These are phyloP conservation scores for Halcyon badia DNA, from an alignment of 2,797 vertebrate genomes.

Conservation along the genomic window DNA sequence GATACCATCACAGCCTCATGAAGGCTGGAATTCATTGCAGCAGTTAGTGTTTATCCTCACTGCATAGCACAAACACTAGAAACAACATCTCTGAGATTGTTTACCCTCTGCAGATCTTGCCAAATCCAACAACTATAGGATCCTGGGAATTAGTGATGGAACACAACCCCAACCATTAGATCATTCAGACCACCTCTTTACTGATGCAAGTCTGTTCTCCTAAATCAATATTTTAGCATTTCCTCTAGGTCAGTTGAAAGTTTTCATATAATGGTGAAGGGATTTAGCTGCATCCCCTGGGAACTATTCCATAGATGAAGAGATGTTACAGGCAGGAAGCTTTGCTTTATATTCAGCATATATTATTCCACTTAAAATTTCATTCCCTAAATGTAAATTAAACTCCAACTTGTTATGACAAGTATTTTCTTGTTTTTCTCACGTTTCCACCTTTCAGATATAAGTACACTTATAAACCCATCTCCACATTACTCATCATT, in stretches of 20 bases:
- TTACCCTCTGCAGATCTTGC: not conserved
- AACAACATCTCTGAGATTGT: not conserved
- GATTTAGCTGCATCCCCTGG: not conserved
- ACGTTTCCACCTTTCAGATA: constrained; percentile 35
- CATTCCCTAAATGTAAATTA: not conserved
- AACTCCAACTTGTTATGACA: not conserved
- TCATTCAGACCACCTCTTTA: not conserved
- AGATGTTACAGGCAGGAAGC: not conserved
- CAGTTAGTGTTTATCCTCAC: not conserved
- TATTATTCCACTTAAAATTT: constrained; percentile 21
- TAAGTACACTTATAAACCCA: not conserved
- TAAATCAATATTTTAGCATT: constrained; percentile 46
- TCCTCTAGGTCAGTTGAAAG: constrained; percentile 26
- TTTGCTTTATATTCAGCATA: constrained; percentile 11
- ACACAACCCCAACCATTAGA: not conserved
- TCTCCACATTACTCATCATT: not conserved
- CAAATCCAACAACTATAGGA: not conserved
- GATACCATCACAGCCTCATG: not conserved
- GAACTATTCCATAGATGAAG: not conserved
- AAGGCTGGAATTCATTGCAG: not conserved
- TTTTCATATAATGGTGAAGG: not conserved
- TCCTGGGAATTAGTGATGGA: not conserved
- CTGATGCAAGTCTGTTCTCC: not conserved
- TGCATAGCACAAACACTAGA: not conserved
- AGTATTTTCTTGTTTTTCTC: constrained; percentile 25